These are phyloP conservation scores for Lasioglossum marginatum DNA, from an alignment of 2,888 invertebrate species.

Conservation along the genomic window DNA sequence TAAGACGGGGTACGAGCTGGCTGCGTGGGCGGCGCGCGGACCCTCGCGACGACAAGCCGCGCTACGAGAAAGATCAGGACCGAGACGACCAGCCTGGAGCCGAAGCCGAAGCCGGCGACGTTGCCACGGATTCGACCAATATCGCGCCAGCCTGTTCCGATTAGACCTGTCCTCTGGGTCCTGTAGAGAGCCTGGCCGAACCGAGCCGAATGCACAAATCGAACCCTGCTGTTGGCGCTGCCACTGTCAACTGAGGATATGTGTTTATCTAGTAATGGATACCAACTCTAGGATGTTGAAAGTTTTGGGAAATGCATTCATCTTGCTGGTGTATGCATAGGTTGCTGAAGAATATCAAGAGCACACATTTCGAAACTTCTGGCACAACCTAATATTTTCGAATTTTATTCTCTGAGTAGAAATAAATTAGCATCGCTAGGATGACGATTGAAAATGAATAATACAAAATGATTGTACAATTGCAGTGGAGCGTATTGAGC, in stretches of 20 bases:
- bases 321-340: no score
- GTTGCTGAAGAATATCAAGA: no score
- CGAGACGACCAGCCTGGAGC: slow-evolving; percentile 31
- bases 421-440: neutral
- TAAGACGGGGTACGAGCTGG: slow-evolving; percentile 58
- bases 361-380: no score
- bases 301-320: no score
- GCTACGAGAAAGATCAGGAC: slow-evolving; percentile 19
- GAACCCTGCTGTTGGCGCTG: neutral
- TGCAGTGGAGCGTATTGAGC: neutral
- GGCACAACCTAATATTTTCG: no score
- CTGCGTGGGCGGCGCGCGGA: slow-evolving; percentile 69
- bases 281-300: no score
- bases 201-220: neutral
- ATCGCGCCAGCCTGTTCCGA: slow-evolving; percentile 29
- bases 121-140: slow-evolving; percentile 35
- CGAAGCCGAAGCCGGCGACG: slow-evolving; percentile 31
- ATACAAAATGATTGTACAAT: neutral
- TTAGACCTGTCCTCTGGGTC: slow-evolving; percentile 14
- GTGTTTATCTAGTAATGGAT: neutral
- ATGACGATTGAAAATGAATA: no score
- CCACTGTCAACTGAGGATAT: neutral
- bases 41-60: slow-evolving; percentile 51
- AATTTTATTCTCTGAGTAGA: neutral
- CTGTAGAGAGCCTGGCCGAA: neutral